Evolutionary conservation across 2,888 invertebrate species (phyloP).

Genomic region (Antitype chi): DNA sequence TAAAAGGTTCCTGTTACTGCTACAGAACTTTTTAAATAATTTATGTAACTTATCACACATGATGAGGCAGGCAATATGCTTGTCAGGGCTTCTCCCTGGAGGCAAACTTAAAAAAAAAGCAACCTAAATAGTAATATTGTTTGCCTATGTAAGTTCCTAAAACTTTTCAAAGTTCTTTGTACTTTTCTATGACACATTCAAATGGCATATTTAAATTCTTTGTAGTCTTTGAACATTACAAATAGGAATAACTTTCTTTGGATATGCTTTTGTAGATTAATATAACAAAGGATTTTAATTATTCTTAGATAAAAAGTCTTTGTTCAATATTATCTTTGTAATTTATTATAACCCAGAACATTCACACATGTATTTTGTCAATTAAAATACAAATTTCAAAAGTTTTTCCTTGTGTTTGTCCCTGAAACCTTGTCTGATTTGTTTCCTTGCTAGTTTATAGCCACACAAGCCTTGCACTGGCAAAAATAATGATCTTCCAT

Average conservation of each 20-base stretch:
- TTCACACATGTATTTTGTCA: background rate
- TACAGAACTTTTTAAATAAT: no score
- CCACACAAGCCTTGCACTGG: background rate
- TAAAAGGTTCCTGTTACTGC: background rate
- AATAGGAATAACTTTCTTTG: background rate
- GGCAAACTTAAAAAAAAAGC: background rate
- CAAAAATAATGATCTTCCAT: background rate
- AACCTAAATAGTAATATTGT: background rate
- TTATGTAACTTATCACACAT: background rate
- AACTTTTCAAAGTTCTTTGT: background rate
- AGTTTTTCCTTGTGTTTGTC: background rate
- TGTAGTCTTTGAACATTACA: background rate
- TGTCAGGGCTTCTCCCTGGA: no score
- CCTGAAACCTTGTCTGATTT: background rate
- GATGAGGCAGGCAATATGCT: no score
- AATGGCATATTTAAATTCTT: background rate
- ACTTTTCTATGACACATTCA: background rate
- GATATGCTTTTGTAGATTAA: background rate
- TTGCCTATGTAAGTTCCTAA: background rate
- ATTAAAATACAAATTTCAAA: background rate
- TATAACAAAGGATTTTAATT: background rate
- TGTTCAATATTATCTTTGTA: background rate
- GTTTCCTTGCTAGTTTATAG: background rate
- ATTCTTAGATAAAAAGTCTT: background rate
- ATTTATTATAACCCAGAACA: conserved; percentile 3